Evolutionary conservation across 2,113 vertebrate species (phyloP).

Genomic region (Psettodes erumei): DNA sequence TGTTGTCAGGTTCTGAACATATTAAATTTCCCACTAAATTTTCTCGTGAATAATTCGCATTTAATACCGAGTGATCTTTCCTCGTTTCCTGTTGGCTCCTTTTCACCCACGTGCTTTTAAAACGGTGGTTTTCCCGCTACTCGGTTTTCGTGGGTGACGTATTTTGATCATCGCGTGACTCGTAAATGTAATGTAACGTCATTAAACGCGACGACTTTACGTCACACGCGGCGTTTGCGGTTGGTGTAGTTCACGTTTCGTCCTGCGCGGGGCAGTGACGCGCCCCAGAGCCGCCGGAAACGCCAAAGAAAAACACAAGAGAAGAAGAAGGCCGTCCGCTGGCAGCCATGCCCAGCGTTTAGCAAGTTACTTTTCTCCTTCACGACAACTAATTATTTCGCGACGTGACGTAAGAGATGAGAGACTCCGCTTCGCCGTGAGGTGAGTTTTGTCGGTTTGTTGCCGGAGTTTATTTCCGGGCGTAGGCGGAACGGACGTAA

Average conservation of each 20-base stretch:
- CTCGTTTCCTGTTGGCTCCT: too few species aligned
- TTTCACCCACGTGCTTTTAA: too few species aligned
- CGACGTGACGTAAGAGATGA: not conserved
- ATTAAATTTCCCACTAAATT: too few species aligned
- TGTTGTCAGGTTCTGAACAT: too few species aligned
- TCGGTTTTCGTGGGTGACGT: too few species aligned
- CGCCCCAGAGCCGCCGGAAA: not conserved
- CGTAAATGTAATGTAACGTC: too few species aligned
- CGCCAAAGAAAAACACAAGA: not conserved
- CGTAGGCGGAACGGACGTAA: not conserved
- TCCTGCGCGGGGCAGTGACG: not conserved
- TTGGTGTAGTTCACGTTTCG: not conserved
- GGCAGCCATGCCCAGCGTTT: not conserved
- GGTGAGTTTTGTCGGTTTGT: slow-evolving; percentile 14
- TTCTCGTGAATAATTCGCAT: too few species aligned
- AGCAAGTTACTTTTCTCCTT: not conserved
- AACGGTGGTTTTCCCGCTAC: too few species aligned
- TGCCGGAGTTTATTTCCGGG: not conserved
- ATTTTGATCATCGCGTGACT: too few species aligned
- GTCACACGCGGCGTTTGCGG: too few species aligned
- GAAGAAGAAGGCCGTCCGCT: not conserved
- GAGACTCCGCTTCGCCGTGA: not conserved
- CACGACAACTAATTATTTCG: not conserved
- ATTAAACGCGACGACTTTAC: too few species aligned
- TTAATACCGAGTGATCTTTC: too few species aligned